Evolutionary conservation across 2,888 invertebrate species (phyloP), one percentile per base, ranked within the genome.

Genomic region (Leucophora obtusa): DNA sequence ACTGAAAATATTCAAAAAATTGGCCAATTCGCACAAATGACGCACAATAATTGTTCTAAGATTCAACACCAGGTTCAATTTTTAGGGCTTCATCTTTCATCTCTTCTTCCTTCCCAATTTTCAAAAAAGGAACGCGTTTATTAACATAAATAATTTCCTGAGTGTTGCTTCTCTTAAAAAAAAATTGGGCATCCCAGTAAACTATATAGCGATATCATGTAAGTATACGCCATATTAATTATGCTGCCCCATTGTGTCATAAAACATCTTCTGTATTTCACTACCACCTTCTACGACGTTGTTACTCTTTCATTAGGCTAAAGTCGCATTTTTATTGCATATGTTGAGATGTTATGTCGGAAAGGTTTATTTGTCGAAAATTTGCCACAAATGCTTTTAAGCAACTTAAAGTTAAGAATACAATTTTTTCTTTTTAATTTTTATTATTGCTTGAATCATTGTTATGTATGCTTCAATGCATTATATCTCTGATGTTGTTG

Each of bases 301-400:
- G 33, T 63, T 56, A 56, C 58, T 38, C 17, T 75, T 75, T 63
- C 59, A 17, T 58, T 38, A 66, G 66, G 53, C 53, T 62, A 50
- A 56, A 63, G 47, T 72, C 54, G 72, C 53, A 3, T 56, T 72
- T 62, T 33, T 33, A 79, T 79, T 70, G 28, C 6, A 68, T 74
- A 74, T 63, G 76, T 80, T 63, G 71, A 80, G 79, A 71, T 65
- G 62, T 72, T 75, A 75, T 79, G 74, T 63, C 75, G 69, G n/a
- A n/a, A 38, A 54, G 68, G 75, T 82, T 82, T 75, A 79, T 79
- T 82, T 82, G 79, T 79, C 79, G 79, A 79, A 82, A 75, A 82
- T 80, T 82, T 82, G 79, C 77, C 82, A 81, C 77, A 77, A 81
- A 81, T 74, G 73, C 77, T 81, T 78, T 81, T 77, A 81, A 77